Percentiles rank a stretch among this genome's conserved stretches.
Conservation (phyloP, 2,113 vertebrate genomes). For the Myxocyprinus asiaticus region DNA sequence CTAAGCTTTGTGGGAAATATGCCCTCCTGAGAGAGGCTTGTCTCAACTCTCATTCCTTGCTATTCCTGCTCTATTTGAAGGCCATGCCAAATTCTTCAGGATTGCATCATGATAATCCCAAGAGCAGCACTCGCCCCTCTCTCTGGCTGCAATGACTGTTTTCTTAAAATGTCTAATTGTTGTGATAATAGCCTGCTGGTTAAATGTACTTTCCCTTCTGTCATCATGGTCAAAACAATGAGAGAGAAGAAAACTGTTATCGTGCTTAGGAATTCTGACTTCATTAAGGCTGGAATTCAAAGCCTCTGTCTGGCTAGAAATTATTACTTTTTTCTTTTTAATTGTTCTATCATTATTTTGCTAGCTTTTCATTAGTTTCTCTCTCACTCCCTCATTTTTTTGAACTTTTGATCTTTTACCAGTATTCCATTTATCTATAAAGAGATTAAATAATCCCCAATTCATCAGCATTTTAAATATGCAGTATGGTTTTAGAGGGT, state of each 20-base stretch:
- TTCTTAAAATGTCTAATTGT: background rate
- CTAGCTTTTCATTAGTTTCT: no score
- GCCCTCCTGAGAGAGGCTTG: constrained; percentile 6
- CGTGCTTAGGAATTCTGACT: constrained; percentile 1
- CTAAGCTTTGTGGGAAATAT: constrained; percentile 30
- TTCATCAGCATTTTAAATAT: no score
- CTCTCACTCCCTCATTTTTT: no score
- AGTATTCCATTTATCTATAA: no score
- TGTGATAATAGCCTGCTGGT: background rate
- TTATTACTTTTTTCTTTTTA: background rate
- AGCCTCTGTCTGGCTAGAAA: background rate
- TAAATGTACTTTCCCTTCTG: constrained; percentile 4
- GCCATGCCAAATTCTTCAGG: background rate
- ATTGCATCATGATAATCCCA: constrained; percentile 4
- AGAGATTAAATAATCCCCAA: no score
- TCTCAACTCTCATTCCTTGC: background rate
- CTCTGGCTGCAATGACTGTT: background rate
- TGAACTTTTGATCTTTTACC: no score
- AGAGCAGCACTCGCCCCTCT: background rate
- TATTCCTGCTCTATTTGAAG: background rate
- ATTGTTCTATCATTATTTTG: background rate
- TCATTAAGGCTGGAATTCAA: constrained; percentile 2
- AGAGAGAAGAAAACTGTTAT: background rate
- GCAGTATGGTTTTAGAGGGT: no score
- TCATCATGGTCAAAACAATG: background rate